Percentiles rank a stretch among this genome's conserved stretches.
These are phyloP conservation scores for Penaeus japonicus DNA, from an alignment of 1,140 invertebrate genomes.

Conservation along the genomic window DNA sequence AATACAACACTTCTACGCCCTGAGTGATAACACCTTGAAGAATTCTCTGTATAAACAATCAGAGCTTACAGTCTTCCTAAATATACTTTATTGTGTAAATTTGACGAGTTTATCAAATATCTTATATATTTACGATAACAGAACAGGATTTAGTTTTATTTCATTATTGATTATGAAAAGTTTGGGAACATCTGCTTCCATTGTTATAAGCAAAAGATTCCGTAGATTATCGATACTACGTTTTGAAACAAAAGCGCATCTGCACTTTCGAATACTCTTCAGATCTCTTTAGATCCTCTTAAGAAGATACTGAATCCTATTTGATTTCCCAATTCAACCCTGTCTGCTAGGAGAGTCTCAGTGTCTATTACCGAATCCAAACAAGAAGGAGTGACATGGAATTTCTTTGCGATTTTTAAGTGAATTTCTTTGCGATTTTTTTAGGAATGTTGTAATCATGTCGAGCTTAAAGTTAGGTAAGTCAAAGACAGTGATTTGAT, in stretches of 20 bases:
- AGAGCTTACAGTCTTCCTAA: too few relatives aligned
- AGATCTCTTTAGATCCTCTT: not conserved
- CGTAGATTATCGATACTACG: constrained; percentile 27
- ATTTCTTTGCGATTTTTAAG: constrained; percentile 30
- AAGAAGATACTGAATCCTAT: not conserved
- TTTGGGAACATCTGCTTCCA: constrained; percentile 46
- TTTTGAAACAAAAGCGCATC: constrained; percentile 38
- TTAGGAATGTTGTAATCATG: constrained; percentile 52
- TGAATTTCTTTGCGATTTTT: not conserved
- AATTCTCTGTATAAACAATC: too few relatives aligned
- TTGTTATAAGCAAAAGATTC: constrained; percentile 37
- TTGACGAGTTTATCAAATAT: not conserved
- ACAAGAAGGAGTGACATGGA: constrained; percentile 37
- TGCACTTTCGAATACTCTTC: not conserved
- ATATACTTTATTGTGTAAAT: not conserved
- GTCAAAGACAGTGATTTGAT: not conserved
- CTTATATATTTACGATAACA: not conserved
- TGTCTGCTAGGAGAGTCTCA: constrained; percentile 10
- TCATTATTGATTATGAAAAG: constrained; percentile 35
- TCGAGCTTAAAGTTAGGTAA: constrained; percentile 54
- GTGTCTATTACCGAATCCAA: constrained; percentile 44
- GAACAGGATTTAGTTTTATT: not conserved
- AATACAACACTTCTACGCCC: too few relatives aligned
- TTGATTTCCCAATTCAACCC: not conserved
- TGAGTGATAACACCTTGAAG: too few relatives aligned